phyloP scores from a whole-genome alignment of 2,888 invertebrate species.

The Atethmia centrago region DNA sequence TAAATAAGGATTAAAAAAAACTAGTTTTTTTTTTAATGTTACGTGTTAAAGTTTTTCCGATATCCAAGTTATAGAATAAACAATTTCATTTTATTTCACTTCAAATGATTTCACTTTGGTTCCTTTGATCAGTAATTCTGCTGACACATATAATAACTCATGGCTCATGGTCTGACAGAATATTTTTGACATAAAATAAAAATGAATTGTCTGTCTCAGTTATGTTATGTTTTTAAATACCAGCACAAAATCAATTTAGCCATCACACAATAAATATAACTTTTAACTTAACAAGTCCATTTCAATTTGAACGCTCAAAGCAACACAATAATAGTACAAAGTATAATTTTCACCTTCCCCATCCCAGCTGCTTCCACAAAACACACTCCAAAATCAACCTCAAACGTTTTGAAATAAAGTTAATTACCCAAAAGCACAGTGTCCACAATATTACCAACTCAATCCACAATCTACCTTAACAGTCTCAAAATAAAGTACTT shows the following conservation, averaged over 20 bases:
- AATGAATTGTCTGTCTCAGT: background rate
- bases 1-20: too few relatives aligned
- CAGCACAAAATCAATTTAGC: background rate
- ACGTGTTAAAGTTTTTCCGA: too few relatives aligned
- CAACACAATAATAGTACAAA: background rate
- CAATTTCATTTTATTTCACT: too few relatives aligned
- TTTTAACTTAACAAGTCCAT: background rate
- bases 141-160: too few relatives aligned
- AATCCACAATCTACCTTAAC: conserved; percentile 12
- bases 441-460: conserved; percentile 58
- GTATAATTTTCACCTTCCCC: background rate
- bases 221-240: background rate
- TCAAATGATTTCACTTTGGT: background rate
- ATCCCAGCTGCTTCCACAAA: background rate
- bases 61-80: too few relatives aligned
- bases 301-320: conserved; percentile 19
- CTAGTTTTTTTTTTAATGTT: too few relatives aligned
- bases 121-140: background rate
- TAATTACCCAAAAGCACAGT: conserved; percentile 85
- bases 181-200: background rate
- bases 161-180: too few relatives aligned
- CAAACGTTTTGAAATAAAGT: background rate
- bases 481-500: background rate
- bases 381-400: background rate
- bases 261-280: background rate